Percentiles rank a stretch among this genome's conserved stretches.
phyloP scores from a whole-genome alignment of 2,797 vertebrate species.

The Sandelia bainsii region DNA sequence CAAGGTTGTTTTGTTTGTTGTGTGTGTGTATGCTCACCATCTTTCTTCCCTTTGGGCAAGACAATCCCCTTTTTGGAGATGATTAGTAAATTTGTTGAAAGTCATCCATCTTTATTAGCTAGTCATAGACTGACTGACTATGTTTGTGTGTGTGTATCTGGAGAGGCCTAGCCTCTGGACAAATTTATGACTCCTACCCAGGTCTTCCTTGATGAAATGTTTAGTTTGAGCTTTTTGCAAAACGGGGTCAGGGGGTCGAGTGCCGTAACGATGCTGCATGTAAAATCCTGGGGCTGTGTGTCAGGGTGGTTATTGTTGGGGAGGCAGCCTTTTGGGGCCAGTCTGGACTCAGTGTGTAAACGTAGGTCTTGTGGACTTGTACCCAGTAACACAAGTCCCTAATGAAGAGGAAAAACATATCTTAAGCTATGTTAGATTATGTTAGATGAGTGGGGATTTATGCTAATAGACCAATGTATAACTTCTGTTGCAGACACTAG shows the following conservation, averaged over 20 bases:
- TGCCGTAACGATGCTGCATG: constrained; percentile 46
- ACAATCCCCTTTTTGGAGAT: constrained; percentile 64
- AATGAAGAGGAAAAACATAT: constrained; percentile 71
- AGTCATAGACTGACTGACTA: constrained; percentile 50
- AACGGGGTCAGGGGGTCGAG: constrained; percentile 76
- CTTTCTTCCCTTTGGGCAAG: constrained; percentile 47
- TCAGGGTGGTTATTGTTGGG: constrained; percentile 37
- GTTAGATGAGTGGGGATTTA: constrained; percentile 49
- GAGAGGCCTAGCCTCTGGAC: constrained; percentile 73
- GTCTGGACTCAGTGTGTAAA: constrained; percentile 39
- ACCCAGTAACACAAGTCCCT: constrained; percentile 55
- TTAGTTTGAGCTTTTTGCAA: constrained; percentile 74
- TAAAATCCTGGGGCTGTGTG: constrained; percentile 43
- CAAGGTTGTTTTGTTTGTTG: constrained; percentile 5
- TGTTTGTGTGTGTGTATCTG: constrained; percentile 25
- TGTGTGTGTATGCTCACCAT: neutral
- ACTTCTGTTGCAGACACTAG: constrained; percentile 35
- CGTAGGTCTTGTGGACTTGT: constrained; percentile 50
- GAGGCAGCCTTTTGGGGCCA: constrained; percentile 36
- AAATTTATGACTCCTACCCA: constrained; percentile 74
- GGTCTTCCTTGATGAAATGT: constrained; percentile 81
- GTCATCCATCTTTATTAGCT: constrained; percentile 58
- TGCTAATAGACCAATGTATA: constrained; percentile 31
- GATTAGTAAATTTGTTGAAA: constrained; percentile 73
- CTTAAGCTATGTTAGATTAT: constrained; percentile 55